Conservation (phyloP, 2,797 vertebrate genomes). For the Margarornis squamiger region DNA sequence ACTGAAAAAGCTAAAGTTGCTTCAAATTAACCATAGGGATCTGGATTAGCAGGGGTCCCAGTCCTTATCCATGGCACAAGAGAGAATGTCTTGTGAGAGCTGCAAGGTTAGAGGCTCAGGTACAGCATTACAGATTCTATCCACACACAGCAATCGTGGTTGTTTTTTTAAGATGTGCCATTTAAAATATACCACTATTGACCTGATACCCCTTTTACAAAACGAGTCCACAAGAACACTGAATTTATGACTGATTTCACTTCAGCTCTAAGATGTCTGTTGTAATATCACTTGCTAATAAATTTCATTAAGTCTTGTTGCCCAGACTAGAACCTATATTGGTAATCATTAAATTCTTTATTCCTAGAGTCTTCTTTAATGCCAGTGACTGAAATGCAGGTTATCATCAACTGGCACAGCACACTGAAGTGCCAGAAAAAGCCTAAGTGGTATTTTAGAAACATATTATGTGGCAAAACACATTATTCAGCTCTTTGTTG, state of each 20-base stretch:
- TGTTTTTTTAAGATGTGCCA: neutral
- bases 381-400: neutral
- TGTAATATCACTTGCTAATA: neutral
- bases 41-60: neutral
- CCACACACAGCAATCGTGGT: neutral
- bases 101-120: neutral
- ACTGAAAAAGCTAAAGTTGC: neutral
- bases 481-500: neutral
- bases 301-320: neutral
- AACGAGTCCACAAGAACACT: neutral
- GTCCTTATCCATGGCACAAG: accelerated
- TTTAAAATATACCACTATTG: neutral
- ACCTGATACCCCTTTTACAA: neutral
- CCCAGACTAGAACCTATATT: neutral
- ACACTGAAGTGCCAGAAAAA: neutral
- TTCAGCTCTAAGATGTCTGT: neutral
- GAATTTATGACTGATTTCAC: neutral
- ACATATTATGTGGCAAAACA: neutral
- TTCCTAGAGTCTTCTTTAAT: neutral
- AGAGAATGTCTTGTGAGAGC: neutral
- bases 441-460: neutral
- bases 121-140: neutral
- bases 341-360: neutral
- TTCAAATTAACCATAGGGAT: neutral
- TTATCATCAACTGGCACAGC: neutral